Evolutionary conservation across 2,797 vertebrate genomes (phyloP).

Genomic region (Melanotaenia nigrans): DNA sequence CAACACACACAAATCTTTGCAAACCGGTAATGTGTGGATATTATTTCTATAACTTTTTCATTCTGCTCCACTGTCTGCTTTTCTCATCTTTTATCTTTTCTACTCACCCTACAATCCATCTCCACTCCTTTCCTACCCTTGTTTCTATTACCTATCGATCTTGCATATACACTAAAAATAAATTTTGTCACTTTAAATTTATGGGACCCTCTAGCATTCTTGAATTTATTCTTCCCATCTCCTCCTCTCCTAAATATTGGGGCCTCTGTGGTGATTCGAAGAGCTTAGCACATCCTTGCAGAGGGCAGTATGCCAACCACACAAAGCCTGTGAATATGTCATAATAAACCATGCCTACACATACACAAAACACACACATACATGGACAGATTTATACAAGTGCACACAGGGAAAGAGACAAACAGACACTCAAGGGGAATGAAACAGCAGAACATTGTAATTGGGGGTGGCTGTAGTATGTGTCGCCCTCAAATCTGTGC

Average conservation of each 20-base stretch:
- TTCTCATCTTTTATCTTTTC: conserved; percentile 11
- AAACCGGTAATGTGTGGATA: neutral
- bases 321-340: conserved; percentile 55
- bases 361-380: conserved; percentile 7
- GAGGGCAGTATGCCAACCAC: conserved; percentile 62
- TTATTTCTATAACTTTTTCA: conserved; percentile 19
- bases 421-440: conserved; percentile 32
- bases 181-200: conserved; percentile 66
- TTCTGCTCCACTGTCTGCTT: neutral
- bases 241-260: conserved; percentile 52
- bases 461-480: conserved; percentile 41
- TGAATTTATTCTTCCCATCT: conserved; percentile 42
- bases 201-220: conserved; percentile 64
- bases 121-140: neutral
- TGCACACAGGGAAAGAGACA: neutral
- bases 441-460: conserved; percentile 66
- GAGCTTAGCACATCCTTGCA: conserved; percentile 45
- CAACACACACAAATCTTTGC: too few relatives aligned
- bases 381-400: conserved; percentile 11
- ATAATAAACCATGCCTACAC: conserved; percentile 48
- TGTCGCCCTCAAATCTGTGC: conserved; percentile 45
- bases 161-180: conserved; percentile 59
- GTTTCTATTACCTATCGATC: conserved; percentile 63
- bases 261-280: conserved; percentile 51
- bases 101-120: neutral